A percentile compares a stretch with the other conserved stretches of the same genome.
Conservation (phyloP, 2,797 vertebrate species). For the Poeciliopsis gracilis region DNA sequence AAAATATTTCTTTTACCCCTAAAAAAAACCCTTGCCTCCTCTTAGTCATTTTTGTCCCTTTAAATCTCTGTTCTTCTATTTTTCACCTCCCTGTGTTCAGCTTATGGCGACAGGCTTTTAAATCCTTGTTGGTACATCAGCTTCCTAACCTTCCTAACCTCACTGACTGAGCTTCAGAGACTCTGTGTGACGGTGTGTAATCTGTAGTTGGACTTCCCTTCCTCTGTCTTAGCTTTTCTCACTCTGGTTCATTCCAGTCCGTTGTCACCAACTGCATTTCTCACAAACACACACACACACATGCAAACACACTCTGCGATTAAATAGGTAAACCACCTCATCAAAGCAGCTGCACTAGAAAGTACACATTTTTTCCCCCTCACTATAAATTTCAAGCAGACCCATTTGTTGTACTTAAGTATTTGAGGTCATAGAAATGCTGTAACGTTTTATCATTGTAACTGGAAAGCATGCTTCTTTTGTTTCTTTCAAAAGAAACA, state of each 20-base stretch:
- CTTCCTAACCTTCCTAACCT: slow-evolving; percentile 59
- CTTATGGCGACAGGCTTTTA: slow-evolving; percentile 52
- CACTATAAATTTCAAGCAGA: slow-evolving; percentile 28
- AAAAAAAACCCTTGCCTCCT: not conserved
- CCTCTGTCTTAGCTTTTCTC: slow-evolving; percentile 24
- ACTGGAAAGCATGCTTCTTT: slow-evolving; percentile 14
- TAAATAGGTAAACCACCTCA: slow-evolving; percentile 47
- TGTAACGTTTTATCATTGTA: slow-evolving; percentile 4
- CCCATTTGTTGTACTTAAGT: not conserved
- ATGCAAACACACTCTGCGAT: not conserved
- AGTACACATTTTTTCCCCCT: slow-evolving; percentile 41
- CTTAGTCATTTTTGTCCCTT: not conserved
- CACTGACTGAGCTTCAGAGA: slow-evolving; percentile 59
- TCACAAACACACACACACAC: slow-evolving; percentile 4
- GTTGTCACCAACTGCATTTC: slow-evolving; percentile 16
- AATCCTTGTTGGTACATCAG: slow-evolving; percentile 64
- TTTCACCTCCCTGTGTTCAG: slow-evolving; percentile 50
- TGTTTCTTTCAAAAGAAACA: not conserved
- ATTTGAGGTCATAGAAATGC: slow-evolving; percentile 9
- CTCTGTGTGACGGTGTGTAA: slow-evolving; percentile 49
- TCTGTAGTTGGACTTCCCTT: slow-evolving; percentile 28
- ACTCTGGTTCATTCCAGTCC: slow-evolving; percentile 20
- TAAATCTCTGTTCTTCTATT: slow-evolving; percentile 29
- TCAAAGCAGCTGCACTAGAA: slow-evolving; percentile 45
- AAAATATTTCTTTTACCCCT: slow-evolving; percentile 22